A percentile compares a stretch with the other conserved stretches of the same genome.
Evolutionary conservation across 2,797 vertebrate genomes (phyloP).

Genomic region (Acanthornis magna): DNA sequence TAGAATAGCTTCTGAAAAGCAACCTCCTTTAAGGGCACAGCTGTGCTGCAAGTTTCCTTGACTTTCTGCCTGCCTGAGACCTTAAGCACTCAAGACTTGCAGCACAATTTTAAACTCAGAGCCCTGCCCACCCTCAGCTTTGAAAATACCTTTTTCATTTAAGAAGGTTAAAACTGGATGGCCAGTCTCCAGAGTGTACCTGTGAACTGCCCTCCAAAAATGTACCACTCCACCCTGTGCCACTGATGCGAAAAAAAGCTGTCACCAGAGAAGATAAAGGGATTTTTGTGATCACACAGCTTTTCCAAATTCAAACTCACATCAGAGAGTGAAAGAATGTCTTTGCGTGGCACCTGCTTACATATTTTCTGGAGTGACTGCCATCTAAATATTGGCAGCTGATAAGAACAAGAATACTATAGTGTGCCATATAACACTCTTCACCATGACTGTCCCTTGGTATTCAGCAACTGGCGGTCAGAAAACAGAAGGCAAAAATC

Average conservation of each 20-base stretch:
- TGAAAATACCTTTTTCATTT: not conserved
- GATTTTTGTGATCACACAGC: not conserved
- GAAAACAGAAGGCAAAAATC: not conserved
- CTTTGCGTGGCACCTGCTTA: not conserved
- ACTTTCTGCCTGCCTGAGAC: not conserved
- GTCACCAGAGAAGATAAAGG: not conserved
- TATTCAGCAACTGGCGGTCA: not conserved
- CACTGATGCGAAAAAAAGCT: not conserved
- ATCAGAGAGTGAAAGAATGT: not conserved
- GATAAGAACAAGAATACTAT: not conserved
- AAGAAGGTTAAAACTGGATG: not conserved
- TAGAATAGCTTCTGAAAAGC: not conserved
- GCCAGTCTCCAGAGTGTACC: not conserved
- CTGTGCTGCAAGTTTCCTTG: not conserved
- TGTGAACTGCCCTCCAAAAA: not conserved
- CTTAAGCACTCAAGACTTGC: not conserved
- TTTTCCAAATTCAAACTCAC: conserved; percentile 17
- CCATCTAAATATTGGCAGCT: not conserved
- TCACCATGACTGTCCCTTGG: not conserved
- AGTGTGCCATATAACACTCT: not conserved
- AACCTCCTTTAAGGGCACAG: not conserved
- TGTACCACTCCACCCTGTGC: not conserved
- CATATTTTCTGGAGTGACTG: not conserved
- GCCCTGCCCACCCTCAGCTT: not conserved
- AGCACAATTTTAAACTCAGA: not conserved